These are phyloP conservation scores for Cyrtodaria siliqua DNA, from an alignment of 2,888 invertebrate genomes.

Conservation along the genomic window DNA sequence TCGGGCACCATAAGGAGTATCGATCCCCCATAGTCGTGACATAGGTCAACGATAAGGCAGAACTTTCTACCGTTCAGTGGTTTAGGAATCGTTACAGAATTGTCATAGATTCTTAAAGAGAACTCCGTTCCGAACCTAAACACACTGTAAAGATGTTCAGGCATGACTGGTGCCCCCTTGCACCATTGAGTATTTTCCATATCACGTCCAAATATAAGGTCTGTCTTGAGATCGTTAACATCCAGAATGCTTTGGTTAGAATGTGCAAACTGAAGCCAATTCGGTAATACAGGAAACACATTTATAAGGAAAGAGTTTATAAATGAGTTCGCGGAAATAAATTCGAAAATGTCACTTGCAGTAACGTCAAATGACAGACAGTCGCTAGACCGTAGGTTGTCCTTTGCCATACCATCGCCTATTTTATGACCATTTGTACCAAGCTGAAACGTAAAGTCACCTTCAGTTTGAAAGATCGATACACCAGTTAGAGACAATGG, in stretches of 20 bases:
- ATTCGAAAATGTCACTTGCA: constrained; percentile 39
- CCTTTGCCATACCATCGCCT: constrained; percentile 6
- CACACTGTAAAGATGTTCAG: constrained; percentile 39
- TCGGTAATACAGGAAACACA: constrained; percentile 25
- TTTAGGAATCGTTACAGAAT: constrained; percentile 29
- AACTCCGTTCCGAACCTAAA: constrained; percentile 41
- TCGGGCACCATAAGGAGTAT: constrained; percentile 52
- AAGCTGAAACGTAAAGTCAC: constrained; percentile 3
- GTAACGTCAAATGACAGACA: constrained; percentile 38
- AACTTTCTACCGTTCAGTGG: constrained; percentile 28
- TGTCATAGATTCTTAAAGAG: constrained; percentile 29
- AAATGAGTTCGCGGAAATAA: constrained; percentile 38
- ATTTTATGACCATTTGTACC: background rate
- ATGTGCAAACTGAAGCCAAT: constrained; percentile 28
- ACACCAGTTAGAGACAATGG: constrained; percentile 15
- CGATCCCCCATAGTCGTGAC: constrained; percentile 36
- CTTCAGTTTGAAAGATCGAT: background rate
- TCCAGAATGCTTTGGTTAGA: constrained; percentile 16
- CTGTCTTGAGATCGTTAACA: constrained; percentile 41
- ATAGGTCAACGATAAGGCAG: constrained; percentile 54
- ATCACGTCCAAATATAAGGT: constrained; percentile 36
- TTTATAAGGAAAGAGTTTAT: constrained; percentile 20
- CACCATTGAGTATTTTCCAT: constrained; percentile 30
- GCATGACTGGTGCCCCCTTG: constrained; percentile 44
- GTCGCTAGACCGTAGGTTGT: background rate